These are phyloP conservation scores for Rhadinocentrus ornatus DNA, from an alignment of 2,797 vertebrate species.

Conservation along the genomic window DNA sequence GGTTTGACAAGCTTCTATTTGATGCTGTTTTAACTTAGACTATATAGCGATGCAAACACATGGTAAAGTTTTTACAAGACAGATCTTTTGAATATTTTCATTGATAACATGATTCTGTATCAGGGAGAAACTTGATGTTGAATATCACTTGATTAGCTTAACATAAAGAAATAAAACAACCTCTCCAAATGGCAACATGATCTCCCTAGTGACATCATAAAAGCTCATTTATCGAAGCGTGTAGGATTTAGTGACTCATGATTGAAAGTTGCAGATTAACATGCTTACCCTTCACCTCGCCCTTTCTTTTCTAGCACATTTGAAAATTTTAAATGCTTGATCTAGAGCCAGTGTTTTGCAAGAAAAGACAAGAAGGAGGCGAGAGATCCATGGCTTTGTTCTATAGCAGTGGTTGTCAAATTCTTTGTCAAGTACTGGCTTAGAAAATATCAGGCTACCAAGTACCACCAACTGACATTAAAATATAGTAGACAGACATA, in stretches of 20 bases:
- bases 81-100: neutral
- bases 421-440: no score
- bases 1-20: slow-evolving; percentile 16
- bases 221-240: neutral
- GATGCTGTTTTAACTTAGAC: slow-evolving; percentile 39
- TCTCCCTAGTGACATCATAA: neutral
- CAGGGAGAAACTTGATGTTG: neutral
- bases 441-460: no score
- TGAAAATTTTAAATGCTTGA: neutral
- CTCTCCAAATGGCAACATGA: neutral
- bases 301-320: neutral
- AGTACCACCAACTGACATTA: no score
- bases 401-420: neutral
- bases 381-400: neutral
- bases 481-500: no score
- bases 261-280: neutral
- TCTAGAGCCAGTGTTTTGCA: neutral
- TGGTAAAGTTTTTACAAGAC: neutral
- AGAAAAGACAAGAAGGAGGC: neutral
- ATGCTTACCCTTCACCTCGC: neutral
- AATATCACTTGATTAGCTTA: neutral
- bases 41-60: slow-evolving; percentile 34
- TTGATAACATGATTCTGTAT: neutral
- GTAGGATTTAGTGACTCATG: neutral
- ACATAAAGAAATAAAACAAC: neutral